Percentiles rank a stretch among this genome's conserved stretches.
Conservation (phyloP, 2,888 invertebrate genomes). For the Athripsodes cinereus region DNA sequence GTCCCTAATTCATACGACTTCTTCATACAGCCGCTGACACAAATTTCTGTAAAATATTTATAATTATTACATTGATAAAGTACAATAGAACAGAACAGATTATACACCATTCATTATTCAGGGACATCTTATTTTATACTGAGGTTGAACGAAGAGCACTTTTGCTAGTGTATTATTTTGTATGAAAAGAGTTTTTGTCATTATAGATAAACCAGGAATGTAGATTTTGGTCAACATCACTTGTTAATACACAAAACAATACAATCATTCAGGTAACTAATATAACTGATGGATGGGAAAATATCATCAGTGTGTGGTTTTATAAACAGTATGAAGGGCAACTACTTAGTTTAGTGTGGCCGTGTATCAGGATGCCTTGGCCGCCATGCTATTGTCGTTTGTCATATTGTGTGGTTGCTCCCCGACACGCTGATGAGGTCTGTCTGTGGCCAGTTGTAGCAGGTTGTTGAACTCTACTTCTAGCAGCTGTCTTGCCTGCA, state of each 20-base stretch:
- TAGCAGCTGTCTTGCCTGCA: constrained; percentile 82
- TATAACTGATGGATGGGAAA: neutral
- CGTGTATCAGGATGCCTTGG: constrained; percentile 43
- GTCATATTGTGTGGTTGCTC: constrained; percentile 33
- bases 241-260: neutral
- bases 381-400: constrained; percentile 29
- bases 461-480: constrained; percentile 89
- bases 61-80: no score
- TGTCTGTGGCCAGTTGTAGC: constrained; percentile 77
- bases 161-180: no score
- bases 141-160: constrained; percentile 7
- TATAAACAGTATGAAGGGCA: neutral
- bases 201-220: constrained; percentile 17
- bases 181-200: no score
- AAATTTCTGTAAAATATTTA: no score
- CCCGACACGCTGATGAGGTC: constrained; percentile 44
- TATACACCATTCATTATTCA: no score
- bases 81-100: no score
- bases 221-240: constrained; percentile 18
- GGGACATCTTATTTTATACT: neutral
- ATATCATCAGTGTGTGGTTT: neutral
- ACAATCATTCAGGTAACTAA: neutral
- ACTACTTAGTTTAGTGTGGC: constrained; percentile 34
- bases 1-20: no score
- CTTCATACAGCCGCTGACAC: no score